Percentiles rank a stretch among this genome's conserved stretches.
Conservation (phyloP, 2,888 invertebrate genomes). For the Blastobasis adustella region DNA sequence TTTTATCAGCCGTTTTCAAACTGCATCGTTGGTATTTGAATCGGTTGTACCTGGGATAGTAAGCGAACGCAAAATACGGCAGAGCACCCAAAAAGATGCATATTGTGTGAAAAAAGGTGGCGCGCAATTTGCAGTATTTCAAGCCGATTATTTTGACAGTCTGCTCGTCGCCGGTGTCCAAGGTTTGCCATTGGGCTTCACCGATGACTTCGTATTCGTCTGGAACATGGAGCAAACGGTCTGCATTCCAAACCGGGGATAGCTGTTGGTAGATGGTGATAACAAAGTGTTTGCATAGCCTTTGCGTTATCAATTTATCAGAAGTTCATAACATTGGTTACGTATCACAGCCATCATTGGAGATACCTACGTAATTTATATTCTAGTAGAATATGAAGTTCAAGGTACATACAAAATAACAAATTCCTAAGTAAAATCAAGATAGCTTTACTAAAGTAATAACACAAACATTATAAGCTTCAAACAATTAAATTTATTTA, state of each 20-base stretch:
- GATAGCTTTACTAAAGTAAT: too few relatives aligned
- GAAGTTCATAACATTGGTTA: neutral
- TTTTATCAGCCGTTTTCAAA: constrained; percentile 68
- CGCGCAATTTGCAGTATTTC: constrained; percentile 54
- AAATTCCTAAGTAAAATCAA: too few relatives aligned
- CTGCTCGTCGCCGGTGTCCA: constrained; percentile 65
- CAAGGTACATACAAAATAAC: too few relatives aligned
- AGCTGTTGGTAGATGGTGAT: constrained; percentile 22
- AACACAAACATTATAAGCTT: too few relatives aligned
- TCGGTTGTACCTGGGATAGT: constrained; percentile 71
- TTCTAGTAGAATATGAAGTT: too few relatives aligned
- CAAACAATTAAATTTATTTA: too few relatives aligned
- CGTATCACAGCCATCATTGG: neutral
- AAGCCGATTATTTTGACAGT: constrained; percentile 70
- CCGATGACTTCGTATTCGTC: constrained; percentile 75
- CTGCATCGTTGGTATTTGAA: constrained; percentile 72
- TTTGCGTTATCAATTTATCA: constrained; percentile 1
- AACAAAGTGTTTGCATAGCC: constrained; percentile 15
- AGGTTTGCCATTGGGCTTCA: constrained; percentile 67
- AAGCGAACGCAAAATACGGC: constrained; percentile 72
- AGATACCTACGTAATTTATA: too few relatives aligned
- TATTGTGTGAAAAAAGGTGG: constrained; percentile 63
- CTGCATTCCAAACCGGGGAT: constrained; percentile 29
- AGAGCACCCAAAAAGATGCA: constrained; percentile 68
- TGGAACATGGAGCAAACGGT: constrained; percentile 37